Evolutionary conservation across 2,113 vertebrate species (phyloP).

Genomic region (Indri indri): DNA sequence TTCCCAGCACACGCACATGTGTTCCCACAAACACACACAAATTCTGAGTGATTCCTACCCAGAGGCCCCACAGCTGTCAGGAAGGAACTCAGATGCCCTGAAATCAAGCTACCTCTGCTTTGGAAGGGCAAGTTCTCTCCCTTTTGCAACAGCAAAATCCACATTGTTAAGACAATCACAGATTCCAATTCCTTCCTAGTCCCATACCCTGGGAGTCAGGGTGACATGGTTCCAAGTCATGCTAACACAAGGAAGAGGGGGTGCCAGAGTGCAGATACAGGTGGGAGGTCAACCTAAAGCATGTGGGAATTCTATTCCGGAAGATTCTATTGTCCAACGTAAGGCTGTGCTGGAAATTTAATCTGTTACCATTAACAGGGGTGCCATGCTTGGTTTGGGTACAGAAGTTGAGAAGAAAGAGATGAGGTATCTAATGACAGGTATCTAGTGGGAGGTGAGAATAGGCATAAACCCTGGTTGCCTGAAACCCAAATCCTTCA

Average conservation of each 20-base stretch:
- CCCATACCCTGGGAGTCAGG: background rate
- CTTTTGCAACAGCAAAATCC: background rate
- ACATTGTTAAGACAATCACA: rapidly evolving
- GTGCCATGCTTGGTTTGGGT: background rate
- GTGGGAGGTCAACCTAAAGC: background rate
- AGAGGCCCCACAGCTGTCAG: background rate
- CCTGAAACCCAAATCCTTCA: background rate
- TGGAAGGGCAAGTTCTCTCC: background rate
- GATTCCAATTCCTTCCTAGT: background rate
- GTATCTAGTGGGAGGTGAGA: background rate
- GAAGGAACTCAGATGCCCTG: background rate
- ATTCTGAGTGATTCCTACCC: background rate
- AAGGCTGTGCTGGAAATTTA: background rate
- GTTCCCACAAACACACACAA: background rate
- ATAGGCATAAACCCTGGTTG: rapidly evolving
- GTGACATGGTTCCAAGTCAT: rapidly evolving
- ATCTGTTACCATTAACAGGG: background rate
- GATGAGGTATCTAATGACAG: background rate
- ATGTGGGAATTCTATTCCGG: background rate
- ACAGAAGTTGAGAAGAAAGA: background rate
- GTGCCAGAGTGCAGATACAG: background rate
- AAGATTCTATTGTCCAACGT: background rate
- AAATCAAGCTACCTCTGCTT: background rate
- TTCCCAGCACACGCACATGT: rapidly evolving
- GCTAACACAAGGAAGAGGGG: background rate